Evolutionary conservation across 2,113 vertebrate species (phyloP).

Genomic region (Oophaga pumilio): DNA sequence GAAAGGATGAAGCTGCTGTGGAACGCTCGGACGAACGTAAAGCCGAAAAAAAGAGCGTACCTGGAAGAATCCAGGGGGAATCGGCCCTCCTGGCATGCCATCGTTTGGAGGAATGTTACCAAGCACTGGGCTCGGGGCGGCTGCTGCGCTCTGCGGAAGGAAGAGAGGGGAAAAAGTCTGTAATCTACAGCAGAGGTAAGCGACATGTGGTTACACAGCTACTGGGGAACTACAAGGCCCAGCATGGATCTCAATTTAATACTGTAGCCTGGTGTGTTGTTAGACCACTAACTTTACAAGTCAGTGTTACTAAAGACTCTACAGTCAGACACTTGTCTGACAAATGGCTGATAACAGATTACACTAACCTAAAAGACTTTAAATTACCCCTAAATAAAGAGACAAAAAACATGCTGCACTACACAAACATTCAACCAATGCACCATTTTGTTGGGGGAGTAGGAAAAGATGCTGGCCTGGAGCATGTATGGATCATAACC

Average conservation of each 20-base stretch:
- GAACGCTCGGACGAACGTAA: neutral
- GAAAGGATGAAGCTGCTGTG: neutral
- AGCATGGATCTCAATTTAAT: neutral
- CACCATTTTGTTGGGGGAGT: too few relatives aligned
- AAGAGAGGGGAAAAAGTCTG: neutral
- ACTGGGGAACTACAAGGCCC: neutral
- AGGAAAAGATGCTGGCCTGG: too few relatives aligned
- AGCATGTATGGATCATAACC: too few relatives aligned
- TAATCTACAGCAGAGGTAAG: neutral
- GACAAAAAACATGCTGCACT: too few relatives aligned
- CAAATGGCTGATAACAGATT: too few relatives aligned
- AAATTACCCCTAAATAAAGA: too few relatives aligned
- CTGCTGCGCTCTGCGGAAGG: slow-evolving; percentile 83
- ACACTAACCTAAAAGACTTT: too few relatives aligned
- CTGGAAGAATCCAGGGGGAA: slow-evolving; percentile 88
- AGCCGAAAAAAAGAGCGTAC: slow-evolving; percentile 65
- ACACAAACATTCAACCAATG: too few relatives aligned
- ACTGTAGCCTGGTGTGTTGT: too few relatives aligned
- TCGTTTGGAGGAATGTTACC: slow-evolving; percentile 89
- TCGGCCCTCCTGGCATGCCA: slow-evolving; percentile 84
- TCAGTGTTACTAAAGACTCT: too few relatives aligned
- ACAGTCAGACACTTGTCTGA: too few relatives aligned
- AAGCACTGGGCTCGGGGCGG: slow-evolving; percentile 87
- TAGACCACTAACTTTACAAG: too few relatives aligned
- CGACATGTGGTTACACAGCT: neutral